Evolutionary conservation across 2,113 vertebrate genomes (phyloP).

Genomic region (Percopsis transmontana): DNA sequence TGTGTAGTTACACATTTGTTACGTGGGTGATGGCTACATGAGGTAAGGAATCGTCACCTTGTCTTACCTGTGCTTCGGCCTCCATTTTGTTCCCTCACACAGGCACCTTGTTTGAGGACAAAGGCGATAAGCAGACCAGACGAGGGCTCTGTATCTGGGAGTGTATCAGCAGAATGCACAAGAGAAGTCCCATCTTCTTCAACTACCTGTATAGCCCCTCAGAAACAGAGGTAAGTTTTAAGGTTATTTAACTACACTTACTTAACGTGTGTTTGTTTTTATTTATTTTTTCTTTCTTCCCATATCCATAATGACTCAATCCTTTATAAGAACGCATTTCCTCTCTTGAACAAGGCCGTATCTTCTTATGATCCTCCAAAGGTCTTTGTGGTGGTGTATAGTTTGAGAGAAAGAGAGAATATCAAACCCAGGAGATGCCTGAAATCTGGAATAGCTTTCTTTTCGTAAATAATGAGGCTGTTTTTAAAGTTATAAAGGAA

Average conservation of each 20-base stretch:
- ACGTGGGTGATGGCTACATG: no score
- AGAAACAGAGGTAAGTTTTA: conserved; percentile 79
- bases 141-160: conserved; percentile 97
- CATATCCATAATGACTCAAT: conserved; percentile 2
- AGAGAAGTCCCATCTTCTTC: conserved; percentile 91
- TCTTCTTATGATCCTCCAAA: conserved; percentile 22
- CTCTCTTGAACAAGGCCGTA: conserved; percentile 28
- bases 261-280: background rate
- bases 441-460: conserved; percentile 1
- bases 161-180: conserved; percentile 91
- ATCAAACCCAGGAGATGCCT: conserved; percentile 1
- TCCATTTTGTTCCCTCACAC: conserved; percentile 26
- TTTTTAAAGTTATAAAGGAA: background rate
- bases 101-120: conserved; percentile 97
- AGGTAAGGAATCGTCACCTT: no score
- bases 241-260: background rate
- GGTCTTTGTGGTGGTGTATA: background rate
- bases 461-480: background rate
- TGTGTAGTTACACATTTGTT: no score
- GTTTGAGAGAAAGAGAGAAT: conserved; percentile 3
- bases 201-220: conserved; percentile 91
- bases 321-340: conserved; percentile 9
- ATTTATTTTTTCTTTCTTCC: no score
- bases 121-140: conserved; percentile 91
- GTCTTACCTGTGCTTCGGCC: no score